Base-by-base conservation (phyloP, 2,888 invertebrate genomes). In the Galeopsomyia nigrocyanea region DNA sequence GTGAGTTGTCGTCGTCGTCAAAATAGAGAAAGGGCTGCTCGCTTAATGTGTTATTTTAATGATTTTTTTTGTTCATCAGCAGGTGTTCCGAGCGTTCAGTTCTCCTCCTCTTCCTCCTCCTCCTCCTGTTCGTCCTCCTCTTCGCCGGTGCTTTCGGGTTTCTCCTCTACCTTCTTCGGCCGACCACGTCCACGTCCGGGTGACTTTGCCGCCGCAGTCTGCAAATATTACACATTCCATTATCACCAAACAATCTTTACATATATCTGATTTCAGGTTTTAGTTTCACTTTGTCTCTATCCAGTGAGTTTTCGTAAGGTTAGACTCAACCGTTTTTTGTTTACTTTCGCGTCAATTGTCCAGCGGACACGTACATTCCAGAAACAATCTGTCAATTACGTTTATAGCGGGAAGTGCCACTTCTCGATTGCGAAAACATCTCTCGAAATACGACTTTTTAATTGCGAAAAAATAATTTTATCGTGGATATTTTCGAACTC, bases 111-210 rank as follows among this genome's bases (percentile, higher is more conserved):
- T 22, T 86, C 86, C 31, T 86, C 86, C 61, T 86, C 86, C 61
- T 86, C 86, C 58, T 86, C 86, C 56, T 84, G 84, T 66, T 86
- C 85, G 47, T 86, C 86, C 51, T 86, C 86, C 49, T 86, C 86
- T 58, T 86, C 86, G 7, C 85, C 86, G 49, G 85, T 83, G 65
- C 86, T 85, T 74, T 86, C 86, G 17, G 85, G 84, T 77, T 86
- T 86, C 57, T 86, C 86, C 78, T 86, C 86, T 71, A 84, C 84
- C 78, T 86, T 86, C 78, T 86, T 86, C 46, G 82, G 83, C 74
- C 84, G 80, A 57, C 86, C 84, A 72, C 86, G 85, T 55, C 85
- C 85, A 68, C 86, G 83, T 6, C 85, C 83, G 31, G 81, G 75
- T 49, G 83, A 77, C 80, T 84, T 85, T 60, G 82, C 79, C 68